These are phyloP conservation scores for Microtus ochrogaster DNA, from an alignment of 2,113 vertebrate species.

Conservation along the genomic window DNA sequence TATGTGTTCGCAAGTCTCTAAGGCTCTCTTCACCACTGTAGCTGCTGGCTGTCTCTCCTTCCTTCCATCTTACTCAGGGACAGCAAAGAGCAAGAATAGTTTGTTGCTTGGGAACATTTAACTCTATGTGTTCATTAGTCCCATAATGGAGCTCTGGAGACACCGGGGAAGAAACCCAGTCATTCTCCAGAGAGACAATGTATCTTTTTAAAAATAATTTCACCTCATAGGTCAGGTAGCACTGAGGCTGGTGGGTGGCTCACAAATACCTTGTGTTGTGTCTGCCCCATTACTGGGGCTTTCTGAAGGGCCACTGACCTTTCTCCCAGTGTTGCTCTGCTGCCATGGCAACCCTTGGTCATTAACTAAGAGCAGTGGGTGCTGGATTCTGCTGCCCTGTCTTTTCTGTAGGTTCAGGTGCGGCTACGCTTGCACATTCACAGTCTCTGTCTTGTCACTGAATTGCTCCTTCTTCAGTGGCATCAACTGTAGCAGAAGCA, in stretches of 20 bases:
- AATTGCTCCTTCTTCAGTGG: neutral
- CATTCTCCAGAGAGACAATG: neutral
- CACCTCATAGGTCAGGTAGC: neutral
- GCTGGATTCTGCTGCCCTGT: neutral
- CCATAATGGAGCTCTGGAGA: neutral
- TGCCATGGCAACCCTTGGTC: neutral
- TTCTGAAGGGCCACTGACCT: neutral
- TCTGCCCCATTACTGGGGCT: neutral
- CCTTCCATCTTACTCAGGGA: neutral
- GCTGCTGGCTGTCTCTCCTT: slow-evolving; percentile 13
- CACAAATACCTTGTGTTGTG: neutral
- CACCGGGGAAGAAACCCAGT: neutral
- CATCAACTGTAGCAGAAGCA: neutral
- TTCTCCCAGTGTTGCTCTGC: neutral
- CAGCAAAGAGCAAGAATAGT: neutral
- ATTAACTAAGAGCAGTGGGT: neutral
- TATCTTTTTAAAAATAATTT: neutral
- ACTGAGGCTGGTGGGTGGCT: neutral
- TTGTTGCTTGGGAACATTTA: slow-evolving; percentile 3
- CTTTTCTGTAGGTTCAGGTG: neutral
- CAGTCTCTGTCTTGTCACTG: neutral
- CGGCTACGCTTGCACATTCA: neutral
- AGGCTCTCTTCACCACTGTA: neutral
- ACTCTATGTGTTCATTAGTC: neutral
- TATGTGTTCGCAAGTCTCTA: neutral